Percentiles rank a stretch among this genome's conserved stretches.
Evolutionary conservation across 2,888 invertebrate species (phyloP).

Genomic region (Microdon myrmicae): DNA sequence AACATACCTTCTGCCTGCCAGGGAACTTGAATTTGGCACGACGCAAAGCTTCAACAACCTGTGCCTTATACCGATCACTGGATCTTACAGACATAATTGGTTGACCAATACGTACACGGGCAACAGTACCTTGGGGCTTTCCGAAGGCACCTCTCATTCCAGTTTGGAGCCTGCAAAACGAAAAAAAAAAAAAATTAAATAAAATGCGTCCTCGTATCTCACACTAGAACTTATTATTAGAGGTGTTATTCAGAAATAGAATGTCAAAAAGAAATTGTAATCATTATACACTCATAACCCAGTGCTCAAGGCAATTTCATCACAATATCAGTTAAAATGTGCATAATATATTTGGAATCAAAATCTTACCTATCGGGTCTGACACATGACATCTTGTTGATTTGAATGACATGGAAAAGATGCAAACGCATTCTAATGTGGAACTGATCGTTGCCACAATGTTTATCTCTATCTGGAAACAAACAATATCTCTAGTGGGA

Average conservation of each 20-base stretch:
- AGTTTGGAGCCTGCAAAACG: conserved; percentile 92
- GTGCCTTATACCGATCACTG: conserved; percentile 93
- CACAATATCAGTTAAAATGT: conserved; percentile 29
- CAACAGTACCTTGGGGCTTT: conserved; percentile 99
- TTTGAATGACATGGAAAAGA: conserved; percentile 99
- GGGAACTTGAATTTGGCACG: conserved; percentile 99
- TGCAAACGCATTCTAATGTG: conserved; percentile 98
- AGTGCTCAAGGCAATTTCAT: conserved; percentile 60
- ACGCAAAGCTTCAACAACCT: conserved; percentile 96
- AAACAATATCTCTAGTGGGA: too few species aligned
- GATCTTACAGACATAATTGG: conserved; percentile 99
- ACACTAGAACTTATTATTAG: too few species aligned
- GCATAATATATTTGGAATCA: conserved; percentile 3
- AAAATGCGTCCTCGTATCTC: too few species aligned
- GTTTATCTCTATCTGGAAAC: conserved; percentile 71
- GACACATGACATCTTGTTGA: conserved; percentile 99
- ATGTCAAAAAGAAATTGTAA: conserved; percentile 53
- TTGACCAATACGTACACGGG: conserved; percentile 98
- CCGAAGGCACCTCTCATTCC: conserved; percentile 99
- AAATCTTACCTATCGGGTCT: conserved; percentile 95
- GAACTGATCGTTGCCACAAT: conserved; percentile 99
- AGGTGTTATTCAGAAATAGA: too few species aligned
- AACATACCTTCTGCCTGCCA: conserved; percentile 92
- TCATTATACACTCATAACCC: conserved; percentile 60
- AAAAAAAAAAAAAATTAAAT: too few species aligned